Evolutionary conservation across 2,113 vertebrate species (phyloP), one percentile per base, ranked within the genome.

Genomic region (Phyllostomus discolor): DNA sequence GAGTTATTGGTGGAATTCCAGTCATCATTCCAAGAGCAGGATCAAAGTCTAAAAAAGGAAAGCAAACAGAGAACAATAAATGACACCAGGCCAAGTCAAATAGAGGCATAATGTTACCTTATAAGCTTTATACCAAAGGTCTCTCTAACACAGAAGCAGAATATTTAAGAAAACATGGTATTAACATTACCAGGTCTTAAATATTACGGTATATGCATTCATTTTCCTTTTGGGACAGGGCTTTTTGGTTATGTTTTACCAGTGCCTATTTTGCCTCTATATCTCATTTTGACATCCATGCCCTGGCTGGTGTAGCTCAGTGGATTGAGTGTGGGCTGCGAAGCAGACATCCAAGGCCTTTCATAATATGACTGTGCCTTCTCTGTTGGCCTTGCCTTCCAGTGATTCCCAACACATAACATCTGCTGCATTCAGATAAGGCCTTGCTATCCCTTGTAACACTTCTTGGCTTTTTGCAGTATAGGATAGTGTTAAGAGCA

Each of bases 1-100:
- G 99, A 96, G 99, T 99, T 98, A 99, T 99, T 0, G 99, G 99
- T 69, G 99, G 98, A 87, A 99, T 99, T 94, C 99, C 99, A 46
- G 99, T 98, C 99, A 99, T 99, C 98, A 99, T 99, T 41, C 99
- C 98, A 46, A 99, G 99, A 94, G 98, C 98, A 80, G 99, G 99
- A 97, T 99, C 99, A 75, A 99, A 99, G 95, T 99, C 99, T 99
- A 97, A 64, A 97, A 17, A 31, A 67, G 83, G 7, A 79, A 67
- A 73, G 88, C 72, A 96, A 54, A 91, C 70, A 92, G 17, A 95
- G 19, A 69, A 81, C 24, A 92, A 90, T 93, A 90, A 89, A 70
- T 95, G 35, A 95, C 12, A 92, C 5, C 20, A 96, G 66, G 62
- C 52, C 94, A 95, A 16, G 88, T 80, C 70, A 96, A 96, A 35